phyloP scores from a whole-genome alignment of 2,797 vertebrate genomes.

The Acrossocheilus fasciatus region DNA sequence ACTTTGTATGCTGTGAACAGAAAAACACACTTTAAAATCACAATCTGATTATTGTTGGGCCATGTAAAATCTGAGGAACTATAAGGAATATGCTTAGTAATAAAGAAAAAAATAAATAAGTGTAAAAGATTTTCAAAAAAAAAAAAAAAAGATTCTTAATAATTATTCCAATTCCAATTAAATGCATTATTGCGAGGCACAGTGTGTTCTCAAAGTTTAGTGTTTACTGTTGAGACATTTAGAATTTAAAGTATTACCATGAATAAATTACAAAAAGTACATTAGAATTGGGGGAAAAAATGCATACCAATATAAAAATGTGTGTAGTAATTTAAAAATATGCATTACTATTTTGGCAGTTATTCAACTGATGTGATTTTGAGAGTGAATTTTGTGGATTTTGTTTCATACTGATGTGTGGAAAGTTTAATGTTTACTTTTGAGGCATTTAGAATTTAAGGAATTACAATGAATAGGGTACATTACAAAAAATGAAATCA shows the following conservation, averaged over 20 bases:
- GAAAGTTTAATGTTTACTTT: neutral
- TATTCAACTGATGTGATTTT: neutral
- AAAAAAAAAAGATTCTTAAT: neutral
- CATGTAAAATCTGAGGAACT: neutral
- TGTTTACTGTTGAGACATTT: neutral
- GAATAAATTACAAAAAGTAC: neutral
- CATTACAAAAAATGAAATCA: neutral
- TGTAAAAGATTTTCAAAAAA: neutral
- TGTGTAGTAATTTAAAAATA: neutral
- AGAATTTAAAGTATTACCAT: neutral
- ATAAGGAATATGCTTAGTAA: neutral
- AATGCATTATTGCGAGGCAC: neutral
- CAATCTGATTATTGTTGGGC: neutral
- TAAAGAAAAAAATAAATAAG: neutral
- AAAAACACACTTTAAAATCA: constrained; percentile 3
- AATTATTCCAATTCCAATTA: neutral
- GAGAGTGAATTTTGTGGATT: neutral
- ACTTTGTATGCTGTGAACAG: constrained; percentile 4
- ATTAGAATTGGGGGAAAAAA: neutral
- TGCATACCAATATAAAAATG: neutral
- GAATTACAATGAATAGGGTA: neutral
- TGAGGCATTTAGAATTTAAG: neutral
- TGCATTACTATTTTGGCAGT: neutral
- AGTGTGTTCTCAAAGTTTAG: neutral
- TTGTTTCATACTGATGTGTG: constrained; percentile 47